phyloP scores from a whole-genome alignment of 2,113 vertebrate species.

The Calyptommatus sinebrachiatus region DNA sequence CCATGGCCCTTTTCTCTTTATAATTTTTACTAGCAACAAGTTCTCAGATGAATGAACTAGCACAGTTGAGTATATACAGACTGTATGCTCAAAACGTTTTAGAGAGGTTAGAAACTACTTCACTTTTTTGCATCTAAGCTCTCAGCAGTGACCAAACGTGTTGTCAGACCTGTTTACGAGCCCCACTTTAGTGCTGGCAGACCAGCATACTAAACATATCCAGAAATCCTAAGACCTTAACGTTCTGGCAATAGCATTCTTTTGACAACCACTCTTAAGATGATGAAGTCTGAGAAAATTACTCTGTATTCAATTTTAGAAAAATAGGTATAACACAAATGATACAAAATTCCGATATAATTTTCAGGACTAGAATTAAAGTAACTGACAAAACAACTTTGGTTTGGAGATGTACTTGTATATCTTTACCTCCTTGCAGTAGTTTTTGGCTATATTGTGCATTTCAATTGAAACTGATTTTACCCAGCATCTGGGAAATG shows the following conservation, averaged over 20 bases:
- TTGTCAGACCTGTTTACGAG: too few relatives aligned
- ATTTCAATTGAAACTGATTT: constrained; percentile 39
- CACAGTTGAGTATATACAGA: too few relatives aligned
- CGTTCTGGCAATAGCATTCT: background rate
- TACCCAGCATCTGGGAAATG: constrained; percentile 32
- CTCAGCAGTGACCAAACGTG: too few relatives aligned
- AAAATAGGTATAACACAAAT: background rate
- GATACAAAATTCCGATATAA: background rate
- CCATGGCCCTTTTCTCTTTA: too few relatives aligned
- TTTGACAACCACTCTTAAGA: background rate
- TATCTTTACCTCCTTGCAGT: background rate
- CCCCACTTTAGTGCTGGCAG: too few relatives aligned
- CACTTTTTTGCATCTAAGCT: too few relatives aligned
- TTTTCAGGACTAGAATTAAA: background rate
- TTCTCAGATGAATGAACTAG: too few relatives aligned
- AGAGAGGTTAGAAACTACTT: too few relatives aligned
- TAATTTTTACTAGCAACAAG: too few relatives aligned
- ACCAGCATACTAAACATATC: too few relatives aligned
- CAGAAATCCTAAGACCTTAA: background rate
- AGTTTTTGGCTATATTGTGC: background rate
- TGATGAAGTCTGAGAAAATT: background rate
- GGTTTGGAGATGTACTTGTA: constrained; percentile 8
- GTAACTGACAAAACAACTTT: constrained; percentile 10
- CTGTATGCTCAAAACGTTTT: too few relatives aligned
- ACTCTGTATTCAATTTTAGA: background rate